Base-by-base conservation (phyloP, 2,113 vertebrate species). In the Vimba vimba region DNA sequence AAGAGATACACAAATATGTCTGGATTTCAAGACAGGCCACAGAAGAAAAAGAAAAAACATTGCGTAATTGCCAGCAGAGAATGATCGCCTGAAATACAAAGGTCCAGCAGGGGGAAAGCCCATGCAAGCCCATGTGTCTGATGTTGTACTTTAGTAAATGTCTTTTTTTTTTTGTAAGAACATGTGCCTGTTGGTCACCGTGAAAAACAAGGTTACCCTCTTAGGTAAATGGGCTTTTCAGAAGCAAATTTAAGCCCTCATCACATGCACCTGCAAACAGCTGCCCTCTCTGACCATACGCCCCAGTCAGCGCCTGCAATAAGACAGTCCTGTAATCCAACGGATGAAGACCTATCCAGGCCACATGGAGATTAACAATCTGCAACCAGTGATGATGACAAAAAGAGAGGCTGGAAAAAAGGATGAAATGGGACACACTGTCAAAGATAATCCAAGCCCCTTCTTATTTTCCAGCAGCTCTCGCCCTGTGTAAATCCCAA, bases 311-410 rank as follows among this genome's bases (percentile, higher is more conserved):
- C 92, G 94, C 93, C 94, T 94, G 94, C 95, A 96, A 96, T 97
- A 95, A 97, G 95, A 94, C 96, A 79, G 93, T 83, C 85, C 94
- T 85, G 94, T 97, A 97, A 97, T 97, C 97, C 96, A 95, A 93
- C 94, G 95, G 95, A 94, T 92, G 91, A 93, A 94, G 93, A 68
- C 95, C 95, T 95, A 98, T 97, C 97, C 96, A 97, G 97, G 97
- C 95, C 97, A 97, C 96, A 95, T 92, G 93, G 95, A 98, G 97
- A 98, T 98, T 98, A 98, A 96, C 94, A 94, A 96, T 95, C 96
- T 93, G 95, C 92, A 94, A 95, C 95, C 94, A 95, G 96, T 95
- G 95, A 86, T 89, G 84, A 87, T 47, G 80, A 89, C 80, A 77
- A 82, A 83, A 82, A 79, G 33, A 30, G 25, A 55, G 75, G 60